Base-by-base conservation (phyloP, 2,888 invertebrate genomes). In the Anorthoa munda region DNA sequence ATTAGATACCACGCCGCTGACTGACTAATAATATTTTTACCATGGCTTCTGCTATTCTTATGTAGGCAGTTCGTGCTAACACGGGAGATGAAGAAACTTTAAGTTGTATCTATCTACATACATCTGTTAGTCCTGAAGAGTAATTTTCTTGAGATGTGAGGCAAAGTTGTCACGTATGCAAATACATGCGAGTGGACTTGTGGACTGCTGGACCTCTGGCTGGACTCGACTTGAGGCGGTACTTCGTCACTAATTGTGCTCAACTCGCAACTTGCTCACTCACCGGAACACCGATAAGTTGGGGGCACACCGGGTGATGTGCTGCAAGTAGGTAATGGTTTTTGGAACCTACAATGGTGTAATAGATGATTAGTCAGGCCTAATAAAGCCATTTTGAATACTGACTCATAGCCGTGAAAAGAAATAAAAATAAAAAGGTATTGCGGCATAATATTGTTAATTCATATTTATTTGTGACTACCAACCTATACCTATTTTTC, bases 171-270 rank as follows among this genome's bases (percentile, higher is more conserved):
- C 83, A 85, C 86, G 86, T 85, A 88, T 89, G 89, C 83, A 87
- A 88, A 89, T 84, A 86, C 82, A 71, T 48, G 80, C 71, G 81
- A 79, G 82, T 80, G 76, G 81, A 77, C 65, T 81, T 71, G 75
- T 72, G 81, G 73, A 70, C 79, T 59, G 72, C 78, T 84, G 77
- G 83, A 75, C 84, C 75, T 63, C 77, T 48, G 60, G n/a, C 73
- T 69, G 66, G 75, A 66, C 55, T 21, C 21, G 45, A 60, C 60
- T 21, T 74, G 65, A 55, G 68, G 59, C 67, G 72, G 72, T 58
- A 61, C 87, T 84, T 67, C 82, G 66, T 76, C 88, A 84, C 86
- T 89, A 89, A 89, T 89, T 89, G 89, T 88, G 83, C 85, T 74
- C 76, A 75, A 79, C 81, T 85, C 68, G 78, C 84, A 85, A 87